Percentiles rank a stretch among this genome's conserved stretches.
Conservation (phyloP, 2,797 vertebrate species). For the Acanthurus lineatus region DNA sequence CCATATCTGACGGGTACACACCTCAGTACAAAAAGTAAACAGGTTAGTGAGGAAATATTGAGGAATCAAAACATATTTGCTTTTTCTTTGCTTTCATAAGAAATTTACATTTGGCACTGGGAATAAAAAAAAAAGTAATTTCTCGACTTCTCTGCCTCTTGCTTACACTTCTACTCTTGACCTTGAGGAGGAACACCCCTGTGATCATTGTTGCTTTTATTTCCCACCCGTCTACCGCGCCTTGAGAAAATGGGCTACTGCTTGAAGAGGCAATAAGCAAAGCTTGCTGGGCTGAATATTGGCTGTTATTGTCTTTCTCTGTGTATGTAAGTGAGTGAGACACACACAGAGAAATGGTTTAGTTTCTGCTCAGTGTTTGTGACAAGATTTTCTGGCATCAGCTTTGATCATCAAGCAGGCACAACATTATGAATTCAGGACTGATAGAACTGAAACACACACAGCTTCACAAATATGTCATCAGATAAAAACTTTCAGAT, state of each 20-base stretch:
- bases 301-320: conserved; percentile 38
- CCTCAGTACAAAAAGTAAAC: conserved; percentile 9
- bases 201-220: conserved; percentile 58
- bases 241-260: conserved; percentile 48
- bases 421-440: neutral
- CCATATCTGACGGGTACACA: too few relatives aligned
- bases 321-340: conserved; percentile 16
- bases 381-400: conserved; percentile 24
- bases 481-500: neutral
- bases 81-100: conserved; percentile 19
- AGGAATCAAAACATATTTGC: conserved; percentile 20
- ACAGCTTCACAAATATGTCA: neutral
- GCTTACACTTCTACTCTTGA: conserved; percentile 50
- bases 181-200: conserved; percentile 64
- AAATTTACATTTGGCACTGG: conserved; percentile 44
- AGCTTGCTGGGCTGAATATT: conserved; percentile 42
- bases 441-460: conserved; percentile 4
- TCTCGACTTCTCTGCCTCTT: conserved; percentile 44
- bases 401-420: conserved; percentile 24
- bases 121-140: conserved; percentile 64
- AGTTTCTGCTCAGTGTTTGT: neutral
- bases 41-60: conserved; percentile 5
- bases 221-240: conserved; percentile 37
- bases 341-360: conserved; percentile 3
- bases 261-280: conserved; percentile 43